Conservation (phyloP, 1,140 invertebrate genomes). For the Pseudomyrmex dendroicus region DNA sequence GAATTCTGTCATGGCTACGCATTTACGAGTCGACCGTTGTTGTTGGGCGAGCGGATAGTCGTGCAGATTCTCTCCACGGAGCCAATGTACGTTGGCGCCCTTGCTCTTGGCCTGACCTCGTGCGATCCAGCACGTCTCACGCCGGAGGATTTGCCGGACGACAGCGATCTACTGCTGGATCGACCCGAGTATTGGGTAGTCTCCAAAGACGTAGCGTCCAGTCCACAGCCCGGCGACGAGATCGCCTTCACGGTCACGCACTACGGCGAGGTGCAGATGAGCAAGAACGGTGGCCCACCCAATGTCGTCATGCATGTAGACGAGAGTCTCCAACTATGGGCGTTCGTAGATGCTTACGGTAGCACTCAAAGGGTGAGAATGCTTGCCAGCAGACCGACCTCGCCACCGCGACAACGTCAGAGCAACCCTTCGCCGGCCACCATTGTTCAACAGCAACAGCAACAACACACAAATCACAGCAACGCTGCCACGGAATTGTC, state of each 20-base stretch:
- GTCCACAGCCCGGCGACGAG: constrained; percentile 94
- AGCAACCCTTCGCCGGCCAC: constrained; percentile 63
- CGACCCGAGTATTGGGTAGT: constrained; percentile 99
- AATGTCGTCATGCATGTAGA: constrained; percentile 97
- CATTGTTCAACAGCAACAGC: constrained; percentile 68
- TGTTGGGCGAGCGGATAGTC: constrained; percentile 94
- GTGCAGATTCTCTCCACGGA: constrained; percentile 94
- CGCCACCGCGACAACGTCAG: constrained; percentile 79
- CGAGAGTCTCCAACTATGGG: constrained; percentile 94
- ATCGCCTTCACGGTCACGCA: constrained; percentile 94
- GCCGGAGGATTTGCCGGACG: constrained; percentile 93
- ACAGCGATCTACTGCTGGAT: constrained; percentile 96
- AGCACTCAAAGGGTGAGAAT: constrained; percentile 94
- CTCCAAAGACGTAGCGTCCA: constrained; percentile 95
- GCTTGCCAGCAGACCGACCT: constrained; percentile 84
- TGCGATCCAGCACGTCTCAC: constrained; percentile 93
- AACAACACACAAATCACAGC: constrained; percentile 77
- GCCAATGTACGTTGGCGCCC: constrained; percentile 93
- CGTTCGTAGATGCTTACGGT: constrained; percentile 98
- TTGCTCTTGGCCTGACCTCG: constrained; percentile 96
- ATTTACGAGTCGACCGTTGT: constrained; percentile 94
- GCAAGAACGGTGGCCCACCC: constrained; percentile 93
- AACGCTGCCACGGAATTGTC: constrained; percentile 82
- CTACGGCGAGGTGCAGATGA: constrained; percentile 95
- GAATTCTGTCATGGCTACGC: constrained; percentile 98